Evolutionary conservation across 2,888 invertebrate species (phyloP).

Genomic region (Tenthredo mesomela): DNA sequence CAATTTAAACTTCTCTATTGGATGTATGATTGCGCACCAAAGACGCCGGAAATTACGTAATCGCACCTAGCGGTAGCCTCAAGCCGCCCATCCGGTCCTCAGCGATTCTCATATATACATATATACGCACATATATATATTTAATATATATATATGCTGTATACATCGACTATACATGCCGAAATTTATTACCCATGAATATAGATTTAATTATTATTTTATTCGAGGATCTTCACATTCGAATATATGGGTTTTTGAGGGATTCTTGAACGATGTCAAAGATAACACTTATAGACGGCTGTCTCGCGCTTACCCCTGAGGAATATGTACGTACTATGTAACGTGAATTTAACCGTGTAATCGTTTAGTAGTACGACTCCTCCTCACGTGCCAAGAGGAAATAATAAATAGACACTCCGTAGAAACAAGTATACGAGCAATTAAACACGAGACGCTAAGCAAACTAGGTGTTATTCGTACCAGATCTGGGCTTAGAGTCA

Average conservation of each 20-base stretch:
- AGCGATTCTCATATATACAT: not conserved
- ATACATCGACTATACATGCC: no score
- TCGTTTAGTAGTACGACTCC: not conserved
- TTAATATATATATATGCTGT: no score
- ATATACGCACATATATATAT: no score
- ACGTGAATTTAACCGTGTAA: slow-evolving; percentile 3
- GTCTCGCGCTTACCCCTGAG: no score
- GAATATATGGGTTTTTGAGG: not conserved
- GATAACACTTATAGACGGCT: no score
- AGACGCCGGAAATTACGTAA: slow-evolving; percentile 40
- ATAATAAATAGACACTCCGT: slow-evolving; percentile 2
- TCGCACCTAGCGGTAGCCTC: slow-evolving; percentile 23
- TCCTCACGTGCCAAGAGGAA: slow-evolving; percentile 16
- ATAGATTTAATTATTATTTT: not conserved
- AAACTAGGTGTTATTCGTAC: not conserved
- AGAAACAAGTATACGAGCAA: not conserved
- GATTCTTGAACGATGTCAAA: no score
- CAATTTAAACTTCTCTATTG: slow-evolving; percentile 1
- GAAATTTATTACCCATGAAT: not conserved
- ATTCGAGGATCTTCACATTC: not conserved
- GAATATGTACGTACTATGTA: not conserved
- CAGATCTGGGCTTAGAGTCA: not conserved
- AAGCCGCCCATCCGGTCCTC: slow-evolving; percentile 28
- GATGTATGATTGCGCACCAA: slow-evolving; percentile 27
- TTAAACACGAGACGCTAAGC: slow-evolving; percentile 5